These are phyloP conservation scores for Thaumatotibia leucotreta DNA, from an alignment of 1,140 invertebrate genomes.

Conservation along the genomic window DNA sequence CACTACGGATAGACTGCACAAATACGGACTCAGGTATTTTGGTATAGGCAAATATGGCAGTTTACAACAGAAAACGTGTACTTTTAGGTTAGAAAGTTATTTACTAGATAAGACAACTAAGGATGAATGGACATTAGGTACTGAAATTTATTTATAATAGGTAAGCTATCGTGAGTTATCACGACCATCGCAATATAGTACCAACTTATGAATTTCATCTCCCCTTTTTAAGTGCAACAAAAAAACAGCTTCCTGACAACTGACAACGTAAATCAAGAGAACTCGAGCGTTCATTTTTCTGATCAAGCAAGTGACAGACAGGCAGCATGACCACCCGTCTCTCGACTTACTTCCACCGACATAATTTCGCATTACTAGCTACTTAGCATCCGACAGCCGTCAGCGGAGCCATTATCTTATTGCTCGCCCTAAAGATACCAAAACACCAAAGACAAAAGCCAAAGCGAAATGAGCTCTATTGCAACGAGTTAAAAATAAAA, in stretches of 20 bases:
- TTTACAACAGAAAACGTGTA: no score
- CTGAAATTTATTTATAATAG: no score
- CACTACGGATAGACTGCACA: no score
- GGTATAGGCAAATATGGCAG: no score
- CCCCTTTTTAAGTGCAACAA: neutral
- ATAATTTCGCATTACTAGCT: conserved; percentile 9
- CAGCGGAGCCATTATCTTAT: conserved; percentile 53
- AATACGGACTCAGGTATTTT: no score
- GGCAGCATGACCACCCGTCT: neutral
- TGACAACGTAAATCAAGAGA: neutral
- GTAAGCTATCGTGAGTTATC: neutral
- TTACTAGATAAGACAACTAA: no score
- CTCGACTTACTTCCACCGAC: neutral
- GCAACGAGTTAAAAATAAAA: conserved; percentile 28
- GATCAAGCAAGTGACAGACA: neutral
- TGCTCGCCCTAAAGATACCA: conserved; percentile 26
- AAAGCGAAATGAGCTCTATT: neutral
- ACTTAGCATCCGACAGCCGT: conserved; percentile 23
- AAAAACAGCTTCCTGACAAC: neutral
- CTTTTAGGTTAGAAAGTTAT: no score
- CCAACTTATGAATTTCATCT: neutral
- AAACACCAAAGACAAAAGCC: neutral
- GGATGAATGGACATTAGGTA: no score
- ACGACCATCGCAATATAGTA: neutral
- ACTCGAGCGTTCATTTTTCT: neutral